These are phyloP conservation scores for Deilephila elpenor DNA, from an alignment of 2,888 invertebrate genomes.

Conservation along the genomic window DNA sequence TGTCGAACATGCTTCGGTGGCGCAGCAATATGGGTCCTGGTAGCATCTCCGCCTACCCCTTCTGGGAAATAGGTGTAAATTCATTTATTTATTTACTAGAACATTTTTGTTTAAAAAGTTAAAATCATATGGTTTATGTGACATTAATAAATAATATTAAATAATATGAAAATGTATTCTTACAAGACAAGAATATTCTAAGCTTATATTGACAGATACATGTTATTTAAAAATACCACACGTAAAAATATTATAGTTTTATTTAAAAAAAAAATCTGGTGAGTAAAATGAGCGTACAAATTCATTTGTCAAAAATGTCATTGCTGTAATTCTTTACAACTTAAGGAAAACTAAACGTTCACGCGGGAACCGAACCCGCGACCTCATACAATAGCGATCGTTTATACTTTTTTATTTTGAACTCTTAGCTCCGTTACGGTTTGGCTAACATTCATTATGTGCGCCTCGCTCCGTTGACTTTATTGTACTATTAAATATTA, in stretches of 20 bases:
- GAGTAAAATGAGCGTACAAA: neutral
- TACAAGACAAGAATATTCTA: no score
- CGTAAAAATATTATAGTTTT: neutral
- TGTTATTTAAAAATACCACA: neutral
- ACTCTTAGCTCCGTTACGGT: constrained; percentile 66
- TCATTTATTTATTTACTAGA: no score
- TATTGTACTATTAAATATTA: constrained; percentile 77
- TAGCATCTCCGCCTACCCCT: no score
- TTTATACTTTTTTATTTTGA: constrained; percentile 57
- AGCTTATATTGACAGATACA: no score
- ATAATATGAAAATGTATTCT: no score
- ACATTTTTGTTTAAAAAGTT: no score
- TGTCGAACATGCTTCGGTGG: no score
- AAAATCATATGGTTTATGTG: no score
- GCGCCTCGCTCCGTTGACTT: constrained; percentile 69
- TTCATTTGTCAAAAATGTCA: neutral
- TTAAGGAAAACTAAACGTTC: neutral
- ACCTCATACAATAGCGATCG: constrained; percentile 46
- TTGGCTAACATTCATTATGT: constrained; percentile 70
- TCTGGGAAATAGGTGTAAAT: no score
- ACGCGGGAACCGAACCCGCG: constrained; percentile 32
- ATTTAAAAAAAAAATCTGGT: neutral
- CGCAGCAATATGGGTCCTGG: no score
- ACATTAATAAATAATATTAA: no score
- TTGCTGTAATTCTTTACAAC: neutral